Percentiles rank a stretch among this genome's conserved stretches.
Evolutionary conservation across 2,888 invertebrate species (phyloP).

Genomic region (Xylocampa areola): DNA sequence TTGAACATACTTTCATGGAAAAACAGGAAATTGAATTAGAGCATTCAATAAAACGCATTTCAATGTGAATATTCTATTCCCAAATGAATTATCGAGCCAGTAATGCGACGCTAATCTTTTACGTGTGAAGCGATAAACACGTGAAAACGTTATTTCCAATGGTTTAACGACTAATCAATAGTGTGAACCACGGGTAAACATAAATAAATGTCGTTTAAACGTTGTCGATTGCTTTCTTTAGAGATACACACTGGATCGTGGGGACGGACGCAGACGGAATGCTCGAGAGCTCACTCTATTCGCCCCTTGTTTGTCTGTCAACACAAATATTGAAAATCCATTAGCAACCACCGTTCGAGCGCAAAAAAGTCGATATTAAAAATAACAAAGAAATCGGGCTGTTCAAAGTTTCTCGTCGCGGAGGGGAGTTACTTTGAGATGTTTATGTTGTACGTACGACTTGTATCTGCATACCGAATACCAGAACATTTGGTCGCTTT

Average conservation of each 20-base stretch:
- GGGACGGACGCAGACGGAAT: slow-evolving; percentile 65
- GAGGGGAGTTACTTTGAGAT: slow-evolving; percentile 71
- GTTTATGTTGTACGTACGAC: slow-evolving; percentile 66
- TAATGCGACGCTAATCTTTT: slow-evolving; percentile 24
- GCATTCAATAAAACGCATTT: slow-evolving; percentile 25
- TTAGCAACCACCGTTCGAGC: slow-evolving; percentile 82
- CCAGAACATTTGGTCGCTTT: slow-evolving; percentile 61
- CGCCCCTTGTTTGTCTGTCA: slow-evolving; percentile 85
- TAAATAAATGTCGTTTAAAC: slow-evolving; percentile 65
- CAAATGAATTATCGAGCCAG: slow-evolving; percentile 27
- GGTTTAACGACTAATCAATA: slow-evolving; percentile 59
- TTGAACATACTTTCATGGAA: slow-evolving; percentile 45
- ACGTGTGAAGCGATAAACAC: slow-evolving; percentile 2
- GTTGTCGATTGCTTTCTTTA: slow-evolving; percentile 63
- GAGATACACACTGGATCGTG: slow-evolving; percentile 57
- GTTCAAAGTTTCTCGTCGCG: slow-evolving; percentile 71
- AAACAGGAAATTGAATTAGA: slow-evolving; percentile 31
- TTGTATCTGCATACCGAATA: slow-evolving; percentile 55
- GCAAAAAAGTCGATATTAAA: slow-evolving; percentile 84
- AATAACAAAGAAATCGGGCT: slow-evolving; percentile 82
- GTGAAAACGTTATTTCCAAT: slow-evolving; percentile 16
- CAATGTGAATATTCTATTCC: slow-evolving; percentile 43
- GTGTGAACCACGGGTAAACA: slow-evolving; percentile 57
- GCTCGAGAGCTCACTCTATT: slow-evolving; percentile 76
- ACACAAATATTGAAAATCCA: slow-evolving; percentile 89